phyloP scores from a whole-genome alignment of 2,797 vertebrate genomes.

The Sebastes elongatus region DNA sequence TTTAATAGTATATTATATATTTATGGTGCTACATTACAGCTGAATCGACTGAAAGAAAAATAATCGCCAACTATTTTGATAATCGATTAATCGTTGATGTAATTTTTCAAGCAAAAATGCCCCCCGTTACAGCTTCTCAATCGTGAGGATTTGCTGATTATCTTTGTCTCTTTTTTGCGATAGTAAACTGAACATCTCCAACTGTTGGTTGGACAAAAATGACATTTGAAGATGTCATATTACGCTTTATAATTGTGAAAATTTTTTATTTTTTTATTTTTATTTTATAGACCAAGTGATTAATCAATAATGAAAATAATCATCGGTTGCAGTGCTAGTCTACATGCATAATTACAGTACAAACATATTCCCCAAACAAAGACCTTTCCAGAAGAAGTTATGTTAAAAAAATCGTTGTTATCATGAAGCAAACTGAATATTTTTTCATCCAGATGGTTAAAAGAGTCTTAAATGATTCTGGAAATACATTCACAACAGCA shows the following conservation, averaged over 20 bases:
- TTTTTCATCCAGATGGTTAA: not conserved
- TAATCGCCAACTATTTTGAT: not conserved
- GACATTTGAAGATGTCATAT: not conserved
- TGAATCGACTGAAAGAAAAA: not conserved
- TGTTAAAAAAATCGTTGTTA: not conserved
- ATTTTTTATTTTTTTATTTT: not conserved
- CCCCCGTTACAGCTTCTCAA: not conserved
- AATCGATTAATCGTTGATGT: not conserved
- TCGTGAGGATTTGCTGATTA: not conserved
- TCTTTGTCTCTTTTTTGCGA: not conserved
- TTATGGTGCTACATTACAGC: not conserved
- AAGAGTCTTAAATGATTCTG: not conserved
- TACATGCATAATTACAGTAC: not conserved
- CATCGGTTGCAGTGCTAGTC: not conserved
- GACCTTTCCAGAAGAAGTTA: slow-evolving; percentile 7
- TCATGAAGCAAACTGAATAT: not conserved
- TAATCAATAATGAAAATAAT: not conserved
- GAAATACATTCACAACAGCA: not conserved
- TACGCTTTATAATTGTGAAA: not conserved
- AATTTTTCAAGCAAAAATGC: not conserved
- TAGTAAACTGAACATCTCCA: not conserved
- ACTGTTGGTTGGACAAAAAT: not conserved
- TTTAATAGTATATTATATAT: slow-evolving; percentile 2
- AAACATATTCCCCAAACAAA: not conserved
- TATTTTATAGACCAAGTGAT: not conserved